Base-by-base conservation (phyloP, 30 jellyfish, hydroid and myxozoan species). In the Chrysaora quinquecirrha region DNA sequence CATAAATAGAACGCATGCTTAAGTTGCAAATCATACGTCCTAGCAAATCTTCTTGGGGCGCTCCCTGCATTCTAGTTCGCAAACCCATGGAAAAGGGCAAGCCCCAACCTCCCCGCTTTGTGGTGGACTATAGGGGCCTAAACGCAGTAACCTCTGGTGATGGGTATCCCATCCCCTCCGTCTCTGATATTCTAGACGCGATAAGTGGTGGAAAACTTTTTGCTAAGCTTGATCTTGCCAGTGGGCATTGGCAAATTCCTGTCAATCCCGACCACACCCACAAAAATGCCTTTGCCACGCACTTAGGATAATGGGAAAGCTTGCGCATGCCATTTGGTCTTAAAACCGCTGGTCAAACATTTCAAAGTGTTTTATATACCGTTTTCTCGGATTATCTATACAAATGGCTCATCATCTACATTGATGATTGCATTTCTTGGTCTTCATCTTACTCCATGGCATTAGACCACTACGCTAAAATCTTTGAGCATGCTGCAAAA, bases 31-130 rank as follows among this genome's bases (percentile, higher is more conserved):
- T 78, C 19, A 78, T 78, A 25, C 87, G 31, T 21, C 80, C 89
- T 28, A 78, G 89, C 35, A 58, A 78, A 32, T 78, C 89, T 27
- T 48, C 82, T 1, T 78, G 89, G 89, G 73, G 73, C 2, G 80
- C 89, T 9, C 89, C 83, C 1, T 23, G 70, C 1, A 23, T 71
- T 43, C 34, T 71, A 21, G 83, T 71, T 6, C 58, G 58, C 83
- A n/a, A n/a, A n/a, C n/a, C n/a, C n/a, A n/a, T n/a, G n/a, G n/a
- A n/a, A n/a, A n/a, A n/a, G n/a, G n/a, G n/a, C n/a, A n/a, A n/a
- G n/a, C n/a, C n/a, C n/a, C n/a, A n/a, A n/a, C n/a, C n/a, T n/a
- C n/a, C n/a, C 1, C 43, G 70, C 4, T 71, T 71, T 71, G 83
- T 71, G 14, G 83, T 71, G 1, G 34, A 71, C 24, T 71, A 19